phyloP scores from a whole-genome alignment of 2,888 invertebrate species.

The Orthosia cruda region DNA sequence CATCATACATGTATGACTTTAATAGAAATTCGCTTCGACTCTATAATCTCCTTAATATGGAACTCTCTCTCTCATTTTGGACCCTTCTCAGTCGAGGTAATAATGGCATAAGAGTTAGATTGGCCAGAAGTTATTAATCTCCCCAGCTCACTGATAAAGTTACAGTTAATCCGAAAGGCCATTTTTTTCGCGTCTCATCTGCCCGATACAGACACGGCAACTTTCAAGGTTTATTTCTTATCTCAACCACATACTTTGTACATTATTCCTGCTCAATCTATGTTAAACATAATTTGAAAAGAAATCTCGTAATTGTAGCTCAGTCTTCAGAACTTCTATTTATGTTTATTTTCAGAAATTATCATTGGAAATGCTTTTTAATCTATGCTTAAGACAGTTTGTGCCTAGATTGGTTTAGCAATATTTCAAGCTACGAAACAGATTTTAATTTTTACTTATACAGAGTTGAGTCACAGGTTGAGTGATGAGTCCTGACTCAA shows the following conservation, averaged over 20 bases:
- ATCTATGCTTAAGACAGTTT: neutral
- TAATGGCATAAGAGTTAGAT: constrained; percentile 29
- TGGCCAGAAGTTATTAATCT: constrained; percentile 43
- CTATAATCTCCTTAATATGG: neutral
- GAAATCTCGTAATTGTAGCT: neutral
- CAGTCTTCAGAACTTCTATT: neutral
- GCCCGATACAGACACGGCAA: constrained; percentile 20
- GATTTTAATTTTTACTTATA: too few relatives aligned
- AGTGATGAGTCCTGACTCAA: too few relatives aligned
- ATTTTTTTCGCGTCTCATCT: constrained; percentile 29
- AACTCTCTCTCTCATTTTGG: neutral
- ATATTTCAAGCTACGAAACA: neutral
- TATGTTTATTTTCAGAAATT: neutral
- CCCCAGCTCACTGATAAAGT: constrained; percentile 33
- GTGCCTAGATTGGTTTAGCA: neutral
- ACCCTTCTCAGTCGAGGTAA: constrained; percentile 29
- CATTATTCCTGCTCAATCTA: constrained; percentile 1
- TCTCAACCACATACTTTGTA: constrained; percentile 19
- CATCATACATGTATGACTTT: too few relatives aligned
- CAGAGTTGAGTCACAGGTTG: too few relatives aligned
- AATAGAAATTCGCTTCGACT: too few relatives aligned
- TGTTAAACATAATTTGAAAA: constrained; percentile 16
- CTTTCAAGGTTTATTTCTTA: constrained; percentile 26
- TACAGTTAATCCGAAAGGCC: constrained; percentile 24
- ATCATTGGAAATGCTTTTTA: neutral